Conservation (phyloP, 2,888 invertebrate genomes). For the Zygogramma bicolorata region DNA sequence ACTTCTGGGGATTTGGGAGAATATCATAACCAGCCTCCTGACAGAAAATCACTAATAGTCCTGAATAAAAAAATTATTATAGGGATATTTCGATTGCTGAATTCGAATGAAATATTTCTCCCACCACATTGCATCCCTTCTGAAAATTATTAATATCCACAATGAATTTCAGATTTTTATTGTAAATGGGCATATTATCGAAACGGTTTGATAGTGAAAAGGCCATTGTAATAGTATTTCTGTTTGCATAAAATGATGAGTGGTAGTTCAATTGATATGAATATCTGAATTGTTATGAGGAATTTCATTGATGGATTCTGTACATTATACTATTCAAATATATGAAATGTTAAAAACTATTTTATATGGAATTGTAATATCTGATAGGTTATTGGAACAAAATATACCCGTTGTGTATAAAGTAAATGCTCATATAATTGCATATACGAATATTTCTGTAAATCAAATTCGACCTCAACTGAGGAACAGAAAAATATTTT, state of each 20-base stretch:
- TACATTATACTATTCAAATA: slow-evolving; percentile 31
- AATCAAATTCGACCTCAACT: no score
- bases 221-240: not conserved
- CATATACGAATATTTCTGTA: slow-evolving; percentile 29
- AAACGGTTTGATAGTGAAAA: not conserved
- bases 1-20: no score
- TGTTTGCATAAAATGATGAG: not conserved
- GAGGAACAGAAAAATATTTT: no score
- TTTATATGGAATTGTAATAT: slow-evolving; percentile 45
- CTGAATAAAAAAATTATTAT: no score
- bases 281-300: not conserved
- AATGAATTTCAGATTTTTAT: not conserved
- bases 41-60: no score
- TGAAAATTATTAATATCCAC: not conserved
- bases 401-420: slow-evolving; percentile 28
- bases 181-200: not conserved
- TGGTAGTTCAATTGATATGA: not conserved
- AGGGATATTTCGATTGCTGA: not conserved
- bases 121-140: no score
- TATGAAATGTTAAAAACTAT: slow-evolving; percentile 40
- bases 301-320: slow-evolving; percentile 13
- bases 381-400: slow-evolving; percentile 15
- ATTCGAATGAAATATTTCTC: not conserved
- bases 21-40: no score
- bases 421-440: slow-evolving; percentile 22